Conservation (phyloP, 2,797 vertebrate genomes). For the Oryzias sinensis region DNA sequence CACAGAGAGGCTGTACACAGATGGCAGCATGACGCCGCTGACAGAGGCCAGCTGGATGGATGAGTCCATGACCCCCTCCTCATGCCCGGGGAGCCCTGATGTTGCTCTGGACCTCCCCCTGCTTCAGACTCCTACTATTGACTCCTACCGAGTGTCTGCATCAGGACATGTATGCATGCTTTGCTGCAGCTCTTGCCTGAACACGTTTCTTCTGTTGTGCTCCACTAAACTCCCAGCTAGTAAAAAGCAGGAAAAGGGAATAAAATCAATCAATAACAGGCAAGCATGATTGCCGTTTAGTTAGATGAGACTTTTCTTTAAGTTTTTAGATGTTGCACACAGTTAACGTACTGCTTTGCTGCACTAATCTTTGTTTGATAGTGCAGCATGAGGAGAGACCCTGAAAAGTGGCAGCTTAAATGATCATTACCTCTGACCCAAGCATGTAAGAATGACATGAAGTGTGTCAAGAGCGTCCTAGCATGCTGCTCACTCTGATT, state of each 20-base stretch:
- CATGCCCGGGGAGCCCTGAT: conserved; percentile 71
- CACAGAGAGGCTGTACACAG: conserved; percentile 76
- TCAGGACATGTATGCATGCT: conserved; percentile 89
- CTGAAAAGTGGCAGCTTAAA: neutral
- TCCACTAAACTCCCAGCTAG: neutral
- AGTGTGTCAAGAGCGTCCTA: conserved; percentile 33
- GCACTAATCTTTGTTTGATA: conserved; percentile 10
- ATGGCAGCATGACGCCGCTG: conserved; percentile 79
- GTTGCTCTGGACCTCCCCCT: conserved; percentile 74
- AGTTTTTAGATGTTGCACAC: conserved; percentile 7
- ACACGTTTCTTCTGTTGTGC: neutral
- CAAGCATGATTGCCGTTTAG: too few species aligned
- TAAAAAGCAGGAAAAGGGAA: too few species aligned
- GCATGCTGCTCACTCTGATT: conserved; percentile 24
- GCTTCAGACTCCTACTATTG: conserved; percentile 71
- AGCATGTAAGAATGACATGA: conserved; percentile 36
- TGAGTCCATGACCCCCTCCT: conserved; percentile 75
- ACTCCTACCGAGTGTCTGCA: conserved; percentile 90
- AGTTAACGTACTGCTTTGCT: conserved; percentile 18
- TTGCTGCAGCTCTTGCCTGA: conserved; percentile 1
- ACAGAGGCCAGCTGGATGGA: conserved; percentile 84
- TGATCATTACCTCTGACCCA: conserved; percentile 3
- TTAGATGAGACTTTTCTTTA: neutral
- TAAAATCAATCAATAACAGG: too few species aligned
- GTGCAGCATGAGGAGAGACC: neutral